phyloP scores from a whole-genome alignment of 2,797 vertebrate genomes.

The Mionectes olivaceus region DNA sequence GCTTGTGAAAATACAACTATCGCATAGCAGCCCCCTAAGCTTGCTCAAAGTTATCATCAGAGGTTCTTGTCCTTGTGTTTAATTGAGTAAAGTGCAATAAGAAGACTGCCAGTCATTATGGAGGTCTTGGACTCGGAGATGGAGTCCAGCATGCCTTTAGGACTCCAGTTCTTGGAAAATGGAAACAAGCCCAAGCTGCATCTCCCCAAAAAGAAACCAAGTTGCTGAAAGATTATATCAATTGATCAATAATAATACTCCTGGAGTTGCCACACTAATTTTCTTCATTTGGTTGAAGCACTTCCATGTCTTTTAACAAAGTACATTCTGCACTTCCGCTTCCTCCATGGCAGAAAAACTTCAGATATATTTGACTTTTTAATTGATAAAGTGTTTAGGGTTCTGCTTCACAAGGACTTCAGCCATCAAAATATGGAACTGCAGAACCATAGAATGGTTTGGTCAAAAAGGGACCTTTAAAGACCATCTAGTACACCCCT shows the following conservation, averaged over 20 bases:
- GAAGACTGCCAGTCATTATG: neutral
- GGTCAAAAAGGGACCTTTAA: neutral
- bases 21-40: neutral
- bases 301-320: neutral
- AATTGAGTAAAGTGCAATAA: neutral
- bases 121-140: neutral
- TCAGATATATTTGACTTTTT: neutral
- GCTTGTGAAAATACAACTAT: neutral
- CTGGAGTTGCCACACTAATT: neutral
- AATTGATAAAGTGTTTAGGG: neutral
- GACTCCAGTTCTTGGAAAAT: neutral
- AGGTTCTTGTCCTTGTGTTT: neutral
- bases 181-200: neutral
- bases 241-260: neutral
- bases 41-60: neutral
- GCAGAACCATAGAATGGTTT: neutral
- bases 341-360: neutral
- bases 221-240: neutral
- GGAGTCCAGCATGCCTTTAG: neutral
- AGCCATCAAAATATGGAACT: neutral
- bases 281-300: neutral
- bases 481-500: neutral
- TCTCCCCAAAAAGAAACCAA: neutral
- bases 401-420: neutral
- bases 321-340: neutral